Evolutionary conservation across 2,888 invertebrate species (phyloP), one percentile per base, ranked within the genome.

Genomic region (Hedya salicella): DNA sequence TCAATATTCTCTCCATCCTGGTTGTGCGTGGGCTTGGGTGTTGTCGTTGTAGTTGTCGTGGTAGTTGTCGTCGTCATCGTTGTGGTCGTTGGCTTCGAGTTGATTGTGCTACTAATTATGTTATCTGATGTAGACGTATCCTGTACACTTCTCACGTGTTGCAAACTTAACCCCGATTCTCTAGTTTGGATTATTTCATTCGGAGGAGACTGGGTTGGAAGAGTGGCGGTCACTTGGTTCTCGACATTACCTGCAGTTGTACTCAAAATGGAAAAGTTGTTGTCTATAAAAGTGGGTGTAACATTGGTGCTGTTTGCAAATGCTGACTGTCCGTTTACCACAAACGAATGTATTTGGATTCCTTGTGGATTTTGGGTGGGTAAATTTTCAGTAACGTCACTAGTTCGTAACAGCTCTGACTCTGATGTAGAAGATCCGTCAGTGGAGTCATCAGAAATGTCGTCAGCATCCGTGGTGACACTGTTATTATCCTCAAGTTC

Each of bases 11-110:
- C 94, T 60, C 95, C 94, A 72, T 95, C 95, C 16, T 93, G 92
- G 80, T 94, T 95, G 84, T 95, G 95, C 0, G 95, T 95, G n/a
- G 95, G 95, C 60, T 93, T 93, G 0, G 94, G 94, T 2, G 94
- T 94, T 0, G 94, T 94, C 0, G 94, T 93, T 0, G 93, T 88
- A 9, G 91, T 93, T 3, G 90, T 87, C 1, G 89, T 89, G 0
- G 92, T 90, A 1, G 87, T 86, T 0, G 78, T 81, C 50, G 78
- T 81, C 2, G 82, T 78, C 2, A 80, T 74, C 2, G 81, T 78
- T 1, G 80, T 74, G 52, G 77, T 25, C 6, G 65, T 78, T 48
- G 68, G 72, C 19, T 59, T 69, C 14, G 71, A 65, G 16, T 75
- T 70, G n/a, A 65, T 78, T 16, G 80, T 70, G 64, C 78, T 80